phyloP scores from a whole-genome alignment of 2,797 vertebrate species.

The Oreochromis grahami region DNA sequence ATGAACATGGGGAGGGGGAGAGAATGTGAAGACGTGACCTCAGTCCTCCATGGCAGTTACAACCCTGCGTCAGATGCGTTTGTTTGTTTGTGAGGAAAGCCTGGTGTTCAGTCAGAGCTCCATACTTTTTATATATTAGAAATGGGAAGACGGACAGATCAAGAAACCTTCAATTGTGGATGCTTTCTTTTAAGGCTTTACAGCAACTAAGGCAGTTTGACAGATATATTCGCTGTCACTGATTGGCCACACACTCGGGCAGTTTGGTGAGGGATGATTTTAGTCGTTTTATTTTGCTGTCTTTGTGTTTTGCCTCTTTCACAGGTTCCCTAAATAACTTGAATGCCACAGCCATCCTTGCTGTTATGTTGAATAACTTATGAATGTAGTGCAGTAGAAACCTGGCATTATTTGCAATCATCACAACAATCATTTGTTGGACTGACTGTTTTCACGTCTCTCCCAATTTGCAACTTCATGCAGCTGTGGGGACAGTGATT shows the following conservation, averaged over 20 bases:
- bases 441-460: neutral
- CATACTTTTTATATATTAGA: neutral
- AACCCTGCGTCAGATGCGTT: neutral
- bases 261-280: neutral
- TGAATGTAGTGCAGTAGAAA: neutral
- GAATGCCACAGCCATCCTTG: neutral
- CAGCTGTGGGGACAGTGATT: neutral
- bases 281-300: neutral
- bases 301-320: neutral
- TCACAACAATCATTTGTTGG: neutral
- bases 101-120: neutral
- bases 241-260: neutral
- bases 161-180: neutral
- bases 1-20: neutral
- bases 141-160: neutral
- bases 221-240: neutral
- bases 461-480: neutral
- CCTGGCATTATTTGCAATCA: neutral
- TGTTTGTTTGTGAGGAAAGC: neutral
- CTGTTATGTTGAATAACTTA: neutral
- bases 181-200: neutral
- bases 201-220: neutral
- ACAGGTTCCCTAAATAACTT: neutral
- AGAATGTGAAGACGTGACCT: neutral
- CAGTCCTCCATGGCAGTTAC: neutral